phyloP scores from a whole-genome alignment of 2,888 invertebrate genomes.

The Eumacrocentrus americanus region DNA sequence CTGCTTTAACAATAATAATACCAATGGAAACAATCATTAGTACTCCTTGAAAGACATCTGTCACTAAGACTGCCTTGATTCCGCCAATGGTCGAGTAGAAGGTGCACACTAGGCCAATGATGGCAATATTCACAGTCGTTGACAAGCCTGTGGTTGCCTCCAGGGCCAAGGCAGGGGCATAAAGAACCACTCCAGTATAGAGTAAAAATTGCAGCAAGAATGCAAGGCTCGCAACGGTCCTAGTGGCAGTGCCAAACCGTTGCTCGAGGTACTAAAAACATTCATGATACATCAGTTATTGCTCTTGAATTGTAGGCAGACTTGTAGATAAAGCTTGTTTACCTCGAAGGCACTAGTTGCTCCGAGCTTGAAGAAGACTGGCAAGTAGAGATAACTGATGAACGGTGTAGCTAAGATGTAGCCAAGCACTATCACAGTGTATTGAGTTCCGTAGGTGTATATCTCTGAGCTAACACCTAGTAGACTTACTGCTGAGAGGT shows the following conservation, averaged over 20 bases:
- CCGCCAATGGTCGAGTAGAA: constrained; percentile 87
- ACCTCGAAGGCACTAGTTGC: constrained; percentile 86
- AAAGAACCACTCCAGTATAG: constrained; percentile 89
- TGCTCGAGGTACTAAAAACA: constrained; percentile 76
- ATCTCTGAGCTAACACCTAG: constrained; percentile 87
- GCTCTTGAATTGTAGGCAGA: neutral
- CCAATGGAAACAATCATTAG: constrained; percentile 84
- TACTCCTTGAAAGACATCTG: constrained; percentile 81
- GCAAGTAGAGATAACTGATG: constrained; percentile 77
- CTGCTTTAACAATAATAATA: constrained; percentile 76
- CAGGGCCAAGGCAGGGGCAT: constrained; percentile 89
- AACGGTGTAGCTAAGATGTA: constrained; percentile 82
- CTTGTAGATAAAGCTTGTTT: neutral
- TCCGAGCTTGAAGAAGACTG: constrained; percentile 82
- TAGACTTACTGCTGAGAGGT: constrained; percentile 88
- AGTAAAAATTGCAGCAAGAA: constrained; percentile 89
- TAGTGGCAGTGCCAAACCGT: constrained; percentile 78
- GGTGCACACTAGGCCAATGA: constrained; percentile 77
- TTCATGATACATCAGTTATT: neutral
- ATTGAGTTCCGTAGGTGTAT: constrained; percentile 83
- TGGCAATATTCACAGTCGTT: constrained; percentile 72
- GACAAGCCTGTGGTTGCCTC: constrained; percentile 83
- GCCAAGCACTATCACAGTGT: constrained; percentile 79
- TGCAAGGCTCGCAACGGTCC: constrained; percentile 80
- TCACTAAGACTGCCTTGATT: constrained; percentile 87